Percentiles rank a stretch among this genome's conserved stretches.
phyloP scores from a whole-genome alignment of 2,888 invertebrate species.

The Dioctria linearis region DNA sequence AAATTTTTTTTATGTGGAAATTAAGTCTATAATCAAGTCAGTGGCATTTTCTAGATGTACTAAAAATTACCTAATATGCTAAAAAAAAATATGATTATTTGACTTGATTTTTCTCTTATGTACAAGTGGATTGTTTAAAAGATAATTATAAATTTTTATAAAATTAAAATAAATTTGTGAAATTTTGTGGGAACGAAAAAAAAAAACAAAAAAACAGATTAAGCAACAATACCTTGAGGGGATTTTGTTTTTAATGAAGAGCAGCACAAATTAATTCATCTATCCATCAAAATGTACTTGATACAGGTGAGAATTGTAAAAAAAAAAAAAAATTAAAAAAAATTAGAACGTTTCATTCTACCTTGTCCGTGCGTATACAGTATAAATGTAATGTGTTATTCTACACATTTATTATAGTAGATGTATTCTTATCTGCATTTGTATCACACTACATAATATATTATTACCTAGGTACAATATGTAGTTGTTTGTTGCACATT shows the following conservation, averaged over 20 bases:
- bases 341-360: conserved; percentile 18
- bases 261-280: conserved; percentile 31
- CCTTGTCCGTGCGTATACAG: too few relatives aligned
- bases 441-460: too few relatives aligned
- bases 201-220: conserved; percentile 13
- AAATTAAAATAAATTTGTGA: too few relatives aligned
- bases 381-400: too few relatives aligned
- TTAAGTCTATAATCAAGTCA: background rate
- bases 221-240: conserved; percentile 5
- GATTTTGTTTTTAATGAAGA: background rate
- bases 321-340: background rate
- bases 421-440: too few relatives aligned
- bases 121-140: too few relatives aligned
- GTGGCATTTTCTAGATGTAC: background rate
- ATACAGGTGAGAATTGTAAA: conserved; percentile 44
- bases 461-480: background rate
- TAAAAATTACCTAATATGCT: too few relatives aligned
- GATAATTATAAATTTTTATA: too few relatives aligned
- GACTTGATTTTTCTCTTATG: too few relatives aligned
- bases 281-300: conserved; percentile 40
- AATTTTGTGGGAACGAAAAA: too few relatives aligned
- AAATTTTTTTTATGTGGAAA: background rate
- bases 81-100: too few relatives aligned
- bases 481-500: background rate
- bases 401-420: too few relatives aligned